Percentiles rank a stretch among this genome's conserved stretches.
phyloP scores from a whole-genome alignment of 2,888 invertebrate genomes.

The Stegana nigrithorax region DNA sequence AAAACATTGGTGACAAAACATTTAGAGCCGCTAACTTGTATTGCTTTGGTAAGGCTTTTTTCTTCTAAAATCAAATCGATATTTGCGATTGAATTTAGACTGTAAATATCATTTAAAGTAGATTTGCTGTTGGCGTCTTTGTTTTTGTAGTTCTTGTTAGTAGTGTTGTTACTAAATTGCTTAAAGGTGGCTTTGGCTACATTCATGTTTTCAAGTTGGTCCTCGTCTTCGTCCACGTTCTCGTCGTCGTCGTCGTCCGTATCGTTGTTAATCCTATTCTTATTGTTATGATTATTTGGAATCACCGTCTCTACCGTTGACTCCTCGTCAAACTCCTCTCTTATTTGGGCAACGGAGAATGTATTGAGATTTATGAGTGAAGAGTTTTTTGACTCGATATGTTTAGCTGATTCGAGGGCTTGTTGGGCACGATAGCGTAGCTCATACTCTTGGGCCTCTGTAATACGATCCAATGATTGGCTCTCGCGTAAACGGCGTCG shows the following conservation, averaged over 20 bases:
- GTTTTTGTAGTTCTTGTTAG: slow-evolving; percentile 28
- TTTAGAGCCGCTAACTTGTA: slow-evolving; percentile 66
- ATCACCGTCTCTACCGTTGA: slow-evolving; percentile 29
- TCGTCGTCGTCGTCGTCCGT: no score
- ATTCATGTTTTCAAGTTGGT: slow-evolving; percentile 51
- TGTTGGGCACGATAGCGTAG: slow-evolving; percentile 56
- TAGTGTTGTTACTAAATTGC: slow-evolving; percentile 46
- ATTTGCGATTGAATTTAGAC: slow-evolving; percentile 66
- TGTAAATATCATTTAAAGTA: slow-evolving; percentile 62
- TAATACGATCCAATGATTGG: slow-evolving; percentile 86
- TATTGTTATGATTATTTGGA: slow-evolving; percentile 20
- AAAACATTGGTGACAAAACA: slow-evolving; percentile 66
- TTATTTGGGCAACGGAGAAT: slow-evolving; percentile 60
- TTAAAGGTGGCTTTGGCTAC: slow-evolving; percentile 51
- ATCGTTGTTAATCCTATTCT: slow-evolving; percentile 6
- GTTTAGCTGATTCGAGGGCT: slow-evolving; percentile 35
- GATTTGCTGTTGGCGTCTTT: slow-evolving; percentile 48
- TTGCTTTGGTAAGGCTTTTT: slow-evolving; percentile 66
- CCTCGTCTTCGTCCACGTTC: no score
- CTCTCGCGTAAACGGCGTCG: slow-evolving; percentile 81
- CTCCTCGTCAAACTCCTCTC: slow-evolving; percentile 54
- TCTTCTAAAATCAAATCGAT: slow-evolving; percentile 67
- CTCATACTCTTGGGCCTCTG: slow-evolving; percentile 82
- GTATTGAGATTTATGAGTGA: slow-evolving; percentile 56
- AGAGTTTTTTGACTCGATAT: slow-evolving; percentile 57